phyloP scores from a whole-genome alignment of 2,888 invertebrate genomes.

The Zele albiditarsus region DNA sequence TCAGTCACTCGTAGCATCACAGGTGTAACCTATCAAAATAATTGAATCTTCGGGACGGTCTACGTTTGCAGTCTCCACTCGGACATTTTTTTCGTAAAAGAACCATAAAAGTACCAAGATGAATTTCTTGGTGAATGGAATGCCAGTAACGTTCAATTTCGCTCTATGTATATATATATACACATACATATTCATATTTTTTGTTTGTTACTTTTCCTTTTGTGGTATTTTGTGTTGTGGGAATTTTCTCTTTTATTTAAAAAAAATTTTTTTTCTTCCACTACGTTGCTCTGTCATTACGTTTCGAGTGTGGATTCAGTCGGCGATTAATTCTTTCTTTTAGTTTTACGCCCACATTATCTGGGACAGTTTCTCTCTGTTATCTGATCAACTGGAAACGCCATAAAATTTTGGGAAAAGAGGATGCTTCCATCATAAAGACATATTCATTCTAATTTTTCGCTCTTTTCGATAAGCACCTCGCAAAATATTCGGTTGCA shows the following conservation, averaged over 20 bases:
- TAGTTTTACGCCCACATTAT: constrained; percentile 4
- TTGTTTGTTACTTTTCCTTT: constrained; percentile 33
- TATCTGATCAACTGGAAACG: not conserved
- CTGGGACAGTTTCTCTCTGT: constrained; percentile 5
- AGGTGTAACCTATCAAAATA: constrained; percentile 21
- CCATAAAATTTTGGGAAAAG: not conserved
- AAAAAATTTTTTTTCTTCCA: constrained; percentile 31
- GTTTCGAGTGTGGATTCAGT: constrained; percentile 45
- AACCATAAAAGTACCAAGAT: constrained; percentile 51
- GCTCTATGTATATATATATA: constrained; percentile 6
- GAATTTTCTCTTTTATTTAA: constrained; percentile 36
- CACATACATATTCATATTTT: constrained; percentile 20
- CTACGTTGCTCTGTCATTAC: constrained; percentile 42
- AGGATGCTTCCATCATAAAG: not conserved
- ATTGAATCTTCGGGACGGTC: constrained; percentile 33
- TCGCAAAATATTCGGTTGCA: not conserved
- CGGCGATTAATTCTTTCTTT: constrained; percentile 9
- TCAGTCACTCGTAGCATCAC: constrained; percentile 22
- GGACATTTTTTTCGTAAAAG: constrained; percentile 45
- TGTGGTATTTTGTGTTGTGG: constrained; percentile 52
- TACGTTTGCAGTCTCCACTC: constrained; percentile 57
- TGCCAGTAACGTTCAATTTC: constrained; percentile 50
- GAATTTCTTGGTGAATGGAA: constrained; percentile 59
- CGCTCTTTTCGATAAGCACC: not conserved
- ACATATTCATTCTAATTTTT: not conserved